Percentiles rank a stretch among this genome's conserved stretches.
phyloP scores from a whole-genome alignment of 1,140 invertebrate species.

The Trachymyrmex septentrionalis region DNA sequence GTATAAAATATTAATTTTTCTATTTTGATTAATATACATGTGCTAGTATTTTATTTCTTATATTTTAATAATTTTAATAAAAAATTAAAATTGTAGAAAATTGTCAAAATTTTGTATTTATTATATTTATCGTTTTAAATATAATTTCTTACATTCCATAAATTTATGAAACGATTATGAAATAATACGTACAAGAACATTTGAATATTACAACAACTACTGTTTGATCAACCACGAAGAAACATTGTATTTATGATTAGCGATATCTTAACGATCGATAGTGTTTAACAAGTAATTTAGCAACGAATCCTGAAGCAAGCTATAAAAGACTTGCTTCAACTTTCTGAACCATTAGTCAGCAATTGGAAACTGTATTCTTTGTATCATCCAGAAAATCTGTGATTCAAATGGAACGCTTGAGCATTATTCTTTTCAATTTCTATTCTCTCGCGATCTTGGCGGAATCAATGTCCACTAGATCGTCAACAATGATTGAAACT shows the following conservation, averaged over 20 bases:
- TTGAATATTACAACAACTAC: not conserved
- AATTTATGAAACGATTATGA: not conserved
- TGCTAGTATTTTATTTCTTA: not conserved
- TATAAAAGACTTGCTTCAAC: constrained; percentile 69
- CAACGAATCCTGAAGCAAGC: not conserved
- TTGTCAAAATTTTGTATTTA: not conserved
- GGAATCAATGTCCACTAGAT: not conserved
- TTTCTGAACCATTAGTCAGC: constrained; percentile 50
- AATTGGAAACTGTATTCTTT: not conserved
- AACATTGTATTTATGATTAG: constrained; percentile 66
- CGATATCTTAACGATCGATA: constrained; percentile 40
- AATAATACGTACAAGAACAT: not conserved
- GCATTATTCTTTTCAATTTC: not conserved
- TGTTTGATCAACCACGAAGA: constrained; percentile 9
- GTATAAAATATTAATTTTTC: not conserved
- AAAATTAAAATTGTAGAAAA: not conserved
- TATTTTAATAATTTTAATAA: not conserved
- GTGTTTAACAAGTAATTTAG: constrained; percentile 69
- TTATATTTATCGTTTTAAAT: not conserved
- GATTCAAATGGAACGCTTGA: constrained; percentile 24
- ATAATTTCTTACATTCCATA: not conserved
- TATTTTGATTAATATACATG: not conserved
- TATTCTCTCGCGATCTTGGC: not conserved
- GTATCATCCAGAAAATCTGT: constrained; percentile 1
- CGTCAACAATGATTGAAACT: not conserved